Conservation (phyloP, 1,140 invertebrate genomes). For the Calliopsis andreniformis region DNA sequence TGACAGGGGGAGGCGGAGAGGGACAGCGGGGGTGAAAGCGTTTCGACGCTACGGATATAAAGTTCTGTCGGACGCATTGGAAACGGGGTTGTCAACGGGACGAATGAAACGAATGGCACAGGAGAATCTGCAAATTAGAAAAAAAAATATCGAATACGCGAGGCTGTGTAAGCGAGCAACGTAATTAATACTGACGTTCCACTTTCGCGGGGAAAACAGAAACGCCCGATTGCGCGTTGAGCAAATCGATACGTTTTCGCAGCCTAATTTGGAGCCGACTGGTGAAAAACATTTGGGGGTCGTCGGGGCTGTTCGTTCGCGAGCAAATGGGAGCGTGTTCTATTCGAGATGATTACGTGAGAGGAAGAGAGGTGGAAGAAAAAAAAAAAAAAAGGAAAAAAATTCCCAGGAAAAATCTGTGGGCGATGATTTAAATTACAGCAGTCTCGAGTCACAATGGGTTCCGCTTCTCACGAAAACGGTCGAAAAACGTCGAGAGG, state of each 20-base stretch:
- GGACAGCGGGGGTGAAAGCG: conserved; percentile 34
- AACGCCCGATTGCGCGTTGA: conserved; percentile 5
- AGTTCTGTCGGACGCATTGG: conserved; percentile 24
- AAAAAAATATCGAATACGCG: neutral
- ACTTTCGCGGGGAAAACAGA: neutral
- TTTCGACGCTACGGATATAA: conserved; percentile 47
- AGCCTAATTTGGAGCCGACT: neutral
- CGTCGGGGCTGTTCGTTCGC: neutral
- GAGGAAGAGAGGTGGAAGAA: neutral
- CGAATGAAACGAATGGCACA: neutral
- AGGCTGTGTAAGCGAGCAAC: neutral
- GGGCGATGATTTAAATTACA: conserved; percentile 46
- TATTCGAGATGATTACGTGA: conserved; percentile 17
- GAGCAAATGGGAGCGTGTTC: conserved; percentile 1
- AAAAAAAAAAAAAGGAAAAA: neutral
- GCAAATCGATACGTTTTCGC: conserved; percentile 17
- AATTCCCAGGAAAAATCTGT: conserved; percentile 9
- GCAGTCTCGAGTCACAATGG: conserved; percentile 39
- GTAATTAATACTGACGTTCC: conserved; percentile 39
- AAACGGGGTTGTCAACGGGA: conserved; percentile 27
- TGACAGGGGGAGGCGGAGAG: conserved; percentile 4
- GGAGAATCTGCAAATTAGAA: conserved; percentile 8
- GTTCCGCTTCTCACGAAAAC: conserved; percentile 38
- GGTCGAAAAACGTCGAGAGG: conserved; percentile 49
- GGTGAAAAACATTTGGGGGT: neutral